phyloP scores from a whole-genome alignment of 2,888 invertebrate species.

The Apodemia zela region DNA sequence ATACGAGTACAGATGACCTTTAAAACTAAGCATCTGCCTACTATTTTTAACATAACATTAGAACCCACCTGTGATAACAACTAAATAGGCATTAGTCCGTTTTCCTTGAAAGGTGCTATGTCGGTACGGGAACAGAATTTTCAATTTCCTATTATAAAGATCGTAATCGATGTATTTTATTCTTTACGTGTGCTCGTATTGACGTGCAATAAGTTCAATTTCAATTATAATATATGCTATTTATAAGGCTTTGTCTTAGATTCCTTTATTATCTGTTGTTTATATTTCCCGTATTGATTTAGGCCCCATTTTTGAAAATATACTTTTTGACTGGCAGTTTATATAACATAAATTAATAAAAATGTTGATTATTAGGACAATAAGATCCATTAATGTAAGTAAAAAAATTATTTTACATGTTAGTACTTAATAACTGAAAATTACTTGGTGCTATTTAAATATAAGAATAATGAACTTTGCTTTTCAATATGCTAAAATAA shows the following conservation, averaged over 20 bases:
- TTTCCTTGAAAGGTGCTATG: constrained; percentile 17
- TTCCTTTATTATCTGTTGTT: background rate
- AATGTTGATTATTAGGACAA: no score
- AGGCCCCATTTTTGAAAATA: no score
- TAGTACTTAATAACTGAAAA: no score
- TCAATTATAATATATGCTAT: background rate
- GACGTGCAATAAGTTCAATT: constrained; percentile 4
- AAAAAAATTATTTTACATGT: no score
- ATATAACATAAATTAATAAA: no score
- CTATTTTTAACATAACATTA: constrained; percentile 38
- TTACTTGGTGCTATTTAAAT: no score
- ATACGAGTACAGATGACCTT: constrained; percentile 36
- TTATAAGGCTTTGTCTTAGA: background rate
- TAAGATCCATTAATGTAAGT: no score
- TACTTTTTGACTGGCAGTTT: no score
- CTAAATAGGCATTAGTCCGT: constrained; percentile 10
- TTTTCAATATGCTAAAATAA: no score
- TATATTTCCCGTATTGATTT: no score
- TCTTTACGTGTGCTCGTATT: background rate
- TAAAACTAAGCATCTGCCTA: constrained; percentile 36
- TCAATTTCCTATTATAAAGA: constrained; percentile 16
- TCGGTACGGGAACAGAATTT: constrained; percentile 17
- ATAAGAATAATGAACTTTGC: no score
- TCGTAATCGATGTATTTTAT: constrained; percentile 13
- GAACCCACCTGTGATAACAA: constrained; percentile 1